Evolutionary conservation across 2,113 vertebrate genomes (phyloP).

Genomic region (Bufo bufo): DNA sequence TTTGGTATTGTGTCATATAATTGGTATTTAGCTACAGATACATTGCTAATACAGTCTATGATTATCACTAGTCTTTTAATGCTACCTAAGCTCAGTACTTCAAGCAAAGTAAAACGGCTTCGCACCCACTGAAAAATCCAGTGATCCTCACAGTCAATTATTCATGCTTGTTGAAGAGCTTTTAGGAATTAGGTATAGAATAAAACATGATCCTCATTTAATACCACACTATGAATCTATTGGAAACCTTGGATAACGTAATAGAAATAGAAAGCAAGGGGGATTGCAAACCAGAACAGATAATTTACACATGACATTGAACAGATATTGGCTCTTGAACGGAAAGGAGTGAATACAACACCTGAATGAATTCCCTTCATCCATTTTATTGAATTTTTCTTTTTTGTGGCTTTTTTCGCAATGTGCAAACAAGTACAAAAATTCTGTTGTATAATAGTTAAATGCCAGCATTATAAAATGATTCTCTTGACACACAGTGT

Average conservation of each 20-base stretch:
- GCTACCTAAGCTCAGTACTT: slow-evolving; percentile 59
- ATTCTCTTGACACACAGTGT: neutral
- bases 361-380: neutral
- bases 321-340: slow-evolving; percentile 10
- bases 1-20: slow-evolving; percentile 47
- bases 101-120: slow-evolving; percentile 60
- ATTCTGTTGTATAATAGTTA: neutral
- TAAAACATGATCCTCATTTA: slow-evolving; percentile 73
- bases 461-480: neutral
- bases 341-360: neutral
- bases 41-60: slow-evolving; percentile 45
- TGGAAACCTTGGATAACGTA: slow-evolving; percentile 69
- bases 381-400: neutral
- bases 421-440: neutral
- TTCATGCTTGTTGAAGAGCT: slow-evolving; percentile 70
- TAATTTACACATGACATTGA: slow-evolving; percentile 38
- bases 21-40: slow-evolving; percentile 44
- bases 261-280: slow-evolving; percentile 65
- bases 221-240: slow-evolving; percentile 67
- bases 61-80: slow-evolving; percentile 56
- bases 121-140: slow-evolving; percentile 66
- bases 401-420: neutral
- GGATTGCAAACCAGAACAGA: slow-evolving; percentile 24
- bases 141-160: slow-evolving; percentile 70
- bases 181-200: slow-evolving; percentile 73